phyloP scores from a whole-genome alignment of 1,140 invertebrate genomes.

The Xylocopa sonorina region DNA sequence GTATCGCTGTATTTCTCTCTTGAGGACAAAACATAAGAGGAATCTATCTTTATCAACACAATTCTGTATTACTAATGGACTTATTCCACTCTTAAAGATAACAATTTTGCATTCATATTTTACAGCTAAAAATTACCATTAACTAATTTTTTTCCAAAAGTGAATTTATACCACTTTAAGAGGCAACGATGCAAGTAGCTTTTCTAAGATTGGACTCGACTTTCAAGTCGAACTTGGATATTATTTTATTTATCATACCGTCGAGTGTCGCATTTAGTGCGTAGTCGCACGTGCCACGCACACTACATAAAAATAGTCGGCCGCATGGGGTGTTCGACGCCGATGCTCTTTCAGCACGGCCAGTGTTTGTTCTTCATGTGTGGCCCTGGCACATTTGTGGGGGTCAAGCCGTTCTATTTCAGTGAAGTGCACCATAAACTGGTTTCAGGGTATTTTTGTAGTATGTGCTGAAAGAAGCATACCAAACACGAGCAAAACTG shows the following conservation, averaged over 20 bases:
- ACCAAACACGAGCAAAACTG: background rate
- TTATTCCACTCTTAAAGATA: no score
- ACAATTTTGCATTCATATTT: no score
- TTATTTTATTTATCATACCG: conserved; percentile 2
- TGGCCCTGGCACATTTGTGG: conserved; percentile 21
- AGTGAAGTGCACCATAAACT: background rate
- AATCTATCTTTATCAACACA: no score
- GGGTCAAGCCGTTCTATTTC: conserved; percentile 49
- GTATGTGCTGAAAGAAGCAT: background rate
- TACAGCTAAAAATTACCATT: no score
- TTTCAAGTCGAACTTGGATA: no score
- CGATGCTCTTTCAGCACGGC: conserved; percentile 12
- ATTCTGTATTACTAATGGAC: no score
- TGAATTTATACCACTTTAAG: no score
- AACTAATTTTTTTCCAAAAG: no score
- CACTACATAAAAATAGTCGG: conserved; percentile 51
- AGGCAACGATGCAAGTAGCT: no score
- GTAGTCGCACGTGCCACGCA: background rate
- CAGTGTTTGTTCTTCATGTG: conserved; percentile 45
- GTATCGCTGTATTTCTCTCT: no score
- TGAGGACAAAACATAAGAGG: no score
- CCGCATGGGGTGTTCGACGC: conserved; percentile 47
- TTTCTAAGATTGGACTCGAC: no score
- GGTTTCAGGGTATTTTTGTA: background rate
- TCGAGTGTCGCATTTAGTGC: background rate